These are phyloP conservation scores for Heliornis fulica DNA, from an alignment of 2,113 vertebrate genomes.

Conservation along the genomic window DNA sequence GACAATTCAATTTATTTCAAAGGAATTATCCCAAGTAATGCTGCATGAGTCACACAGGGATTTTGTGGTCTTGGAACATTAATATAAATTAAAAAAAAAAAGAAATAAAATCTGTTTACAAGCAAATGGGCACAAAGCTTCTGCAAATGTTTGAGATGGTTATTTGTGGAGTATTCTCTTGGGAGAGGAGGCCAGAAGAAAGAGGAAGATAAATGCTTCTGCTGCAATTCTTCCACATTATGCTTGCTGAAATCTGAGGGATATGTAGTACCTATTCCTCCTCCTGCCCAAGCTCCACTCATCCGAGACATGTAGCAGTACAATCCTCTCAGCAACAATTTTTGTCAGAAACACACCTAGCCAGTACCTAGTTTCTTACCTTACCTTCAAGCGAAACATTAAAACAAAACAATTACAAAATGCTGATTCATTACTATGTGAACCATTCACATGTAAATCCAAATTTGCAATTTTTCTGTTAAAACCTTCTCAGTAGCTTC, in stretches of 20 bases:
- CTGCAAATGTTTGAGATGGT: neutral
- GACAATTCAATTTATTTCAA: neutral
- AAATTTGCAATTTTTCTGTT: neutral
- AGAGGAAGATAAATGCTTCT: neutral
- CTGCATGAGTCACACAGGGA: neutral
- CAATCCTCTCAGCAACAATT: neutral
- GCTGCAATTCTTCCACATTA: neutral
- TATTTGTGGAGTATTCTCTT: neutral
- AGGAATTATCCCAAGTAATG: neutral
- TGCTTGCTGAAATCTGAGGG: neutral
- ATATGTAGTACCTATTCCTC: neutral
- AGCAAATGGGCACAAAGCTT: neutral
- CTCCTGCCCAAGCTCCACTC: neutral
- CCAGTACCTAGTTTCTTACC: neutral
- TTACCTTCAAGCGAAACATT: neutral
- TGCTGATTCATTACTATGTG: too few relatives aligned
- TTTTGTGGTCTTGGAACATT: neutral
- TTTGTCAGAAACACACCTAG: neutral
- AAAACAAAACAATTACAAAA: neutral
- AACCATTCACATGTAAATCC: neutral
- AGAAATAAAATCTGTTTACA: neutral
- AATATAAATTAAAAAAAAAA: neutral
- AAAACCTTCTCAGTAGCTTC: neutral
- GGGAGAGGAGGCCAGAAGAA: neutral
- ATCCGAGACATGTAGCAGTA: neutral